Base-by-base conservation (phyloP, 2,797 vertebrate species). In the Dallia pectoralis region DNA sequence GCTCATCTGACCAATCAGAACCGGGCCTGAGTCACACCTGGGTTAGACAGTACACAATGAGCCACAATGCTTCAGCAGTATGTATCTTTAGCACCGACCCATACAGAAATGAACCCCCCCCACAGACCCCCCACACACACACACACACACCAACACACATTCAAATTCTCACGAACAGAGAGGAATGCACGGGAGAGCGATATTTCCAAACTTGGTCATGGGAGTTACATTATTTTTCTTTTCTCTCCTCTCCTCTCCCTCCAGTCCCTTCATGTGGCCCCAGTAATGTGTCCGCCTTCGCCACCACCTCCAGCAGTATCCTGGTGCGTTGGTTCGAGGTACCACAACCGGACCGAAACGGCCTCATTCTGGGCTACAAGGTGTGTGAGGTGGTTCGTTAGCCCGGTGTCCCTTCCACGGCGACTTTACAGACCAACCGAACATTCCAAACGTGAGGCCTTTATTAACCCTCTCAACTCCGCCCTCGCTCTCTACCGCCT, bases 321-420 rank as follows among this genome's bases (percentile, higher is more conserved):
- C 84, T 95, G 76, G 96, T 98, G 30, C 96, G 93, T 6, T 99
- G 98, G 97, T 92, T 85, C 0, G 93, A 96, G 40, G 93, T 99
- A 80, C 92, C 94, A 0, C 94, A 96, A 77, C 75, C 94, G 0
- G 97, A 99, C 75, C 93, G 96, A 77, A 99, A 99, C 0, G 97
- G 98, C 47, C 95, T 96, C 16, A 91, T 99, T 79, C 89, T 99
- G 70, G 98, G 98, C 22, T 99, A 98, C 86, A 99, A 98, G 95
- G 98, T 96, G 49, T 16, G 51, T 59, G 8, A 59, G 53, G 22
- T 4, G 22, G 22, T 59, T 25, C 11, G 53, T 59, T 59, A 25
- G 25, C 53, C 25, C 53, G 11, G 11, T 59, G 11, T 22, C 53
- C 53, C 19, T 25, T 4, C 12, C 9, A 27, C 0, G 53, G 53